These are phyloP conservation scores for Pectinophora gossypiella DNA, from an alignment of 1,140 invertebrate genomes.

Conservation along the genomic window DNA sequence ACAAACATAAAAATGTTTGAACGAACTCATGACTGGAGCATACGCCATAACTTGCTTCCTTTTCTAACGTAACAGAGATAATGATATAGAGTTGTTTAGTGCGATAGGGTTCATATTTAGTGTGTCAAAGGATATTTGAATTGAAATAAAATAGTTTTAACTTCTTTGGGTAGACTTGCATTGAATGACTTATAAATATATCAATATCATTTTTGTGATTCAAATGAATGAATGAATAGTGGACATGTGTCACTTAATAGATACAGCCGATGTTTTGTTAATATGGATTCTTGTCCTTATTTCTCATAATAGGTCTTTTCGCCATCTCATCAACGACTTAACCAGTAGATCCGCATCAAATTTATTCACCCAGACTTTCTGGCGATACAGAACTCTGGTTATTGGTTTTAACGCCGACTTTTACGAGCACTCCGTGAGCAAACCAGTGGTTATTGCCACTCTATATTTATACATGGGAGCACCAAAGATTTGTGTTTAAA, in stretches of 20 bases:
- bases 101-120: constrained; percentile 4
- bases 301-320: too few relatives aligned
- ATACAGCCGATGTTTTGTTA: too few relatives aligned
- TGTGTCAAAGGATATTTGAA: constrained; percentile 5
- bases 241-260: too few relatives aligned
- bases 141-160: too few relatives aligned
- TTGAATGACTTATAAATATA: too few relatives aligned
- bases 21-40: constrained; percentile 46
- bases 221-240: too few relatives aligned
- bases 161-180: too few relatives aligned
- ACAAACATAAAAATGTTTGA: constrained; percentile 42
- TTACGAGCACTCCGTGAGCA: constrained; percentile 10
- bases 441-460: constrained; percentile 34
- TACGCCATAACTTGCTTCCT: constrained; percentile 60
- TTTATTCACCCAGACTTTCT: too few relatives aligned
- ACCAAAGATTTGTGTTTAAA: constrained; percentile 73
- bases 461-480: constrained; percentile 34
- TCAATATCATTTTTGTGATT: too few relatives aligned
- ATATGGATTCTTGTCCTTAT: too few relatives aligned
- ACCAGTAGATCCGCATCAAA: too few relatives aligned
- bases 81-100: constrained; percentile 37
- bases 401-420: constrained; percentile 2
- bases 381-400: not conserved
- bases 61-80: constrained; percentile 26
- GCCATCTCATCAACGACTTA: too few relatives aligned